phyloP scores from a whole-genome alignment of 2,113 vertebrate genomes.

The Leuciscus idus region DNA sequence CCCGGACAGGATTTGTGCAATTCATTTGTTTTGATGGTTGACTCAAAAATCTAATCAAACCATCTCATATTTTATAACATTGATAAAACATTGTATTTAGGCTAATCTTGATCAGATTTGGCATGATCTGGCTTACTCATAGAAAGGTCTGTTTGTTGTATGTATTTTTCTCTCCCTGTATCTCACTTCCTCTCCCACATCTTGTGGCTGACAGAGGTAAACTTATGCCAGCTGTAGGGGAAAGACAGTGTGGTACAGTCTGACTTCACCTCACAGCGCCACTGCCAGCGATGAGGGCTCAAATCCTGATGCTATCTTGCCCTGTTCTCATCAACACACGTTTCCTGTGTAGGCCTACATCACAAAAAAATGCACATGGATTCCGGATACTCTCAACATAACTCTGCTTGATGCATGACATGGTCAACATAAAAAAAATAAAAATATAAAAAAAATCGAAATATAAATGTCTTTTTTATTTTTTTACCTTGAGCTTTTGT shows the following conservation, averaged over 20 bases:
- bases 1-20: neutral
- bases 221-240: neutral
- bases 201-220: slow-evolving; percentile 12
- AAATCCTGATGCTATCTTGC: slow-evolving; percentile 15
- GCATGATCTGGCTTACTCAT: neutral
- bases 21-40: neutral
- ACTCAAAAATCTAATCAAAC: neutral
- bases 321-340: slow-evolving; percentile 21
- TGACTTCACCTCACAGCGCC: slow-evolving; percentile 8
- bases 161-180: neutral
- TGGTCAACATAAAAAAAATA: neutral
- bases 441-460: neutral
- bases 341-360: neutral
- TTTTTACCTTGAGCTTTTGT: neutral
- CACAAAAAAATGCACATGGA: neutral
- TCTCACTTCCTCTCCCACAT: slow-evolving; percentile 30
- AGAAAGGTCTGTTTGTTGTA: slow-evolving; percentile 12
- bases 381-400: neutral
- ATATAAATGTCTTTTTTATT: neutral
- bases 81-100: slow-evolving; percentile 22
- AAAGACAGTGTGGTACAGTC: neutral
- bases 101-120: slow-evolving; percentile 18
- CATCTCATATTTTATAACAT: neutral
- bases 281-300: neutral
- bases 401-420: neutral